Conservation (phyloP, 2,113 vertebrate species). For the Albula goreensis region DNA sequence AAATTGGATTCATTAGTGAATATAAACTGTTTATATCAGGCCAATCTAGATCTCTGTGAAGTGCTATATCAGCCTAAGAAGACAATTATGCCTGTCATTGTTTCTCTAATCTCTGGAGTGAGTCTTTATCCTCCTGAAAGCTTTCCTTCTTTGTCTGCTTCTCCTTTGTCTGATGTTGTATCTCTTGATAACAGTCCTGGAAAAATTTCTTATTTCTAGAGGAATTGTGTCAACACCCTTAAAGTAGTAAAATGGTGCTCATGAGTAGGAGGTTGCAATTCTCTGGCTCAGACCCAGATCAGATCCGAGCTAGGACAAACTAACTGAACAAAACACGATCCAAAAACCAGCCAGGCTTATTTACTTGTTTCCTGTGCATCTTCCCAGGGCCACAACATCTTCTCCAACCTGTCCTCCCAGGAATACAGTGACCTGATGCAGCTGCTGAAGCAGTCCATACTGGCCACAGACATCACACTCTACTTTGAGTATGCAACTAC, state of each 20-base stretch:
- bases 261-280: neutral
- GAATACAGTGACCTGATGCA: constrained; percentile 98
- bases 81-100: neutral
- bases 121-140: neutral
- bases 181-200: too few relatives aligned
- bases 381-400: constrained; percentile 96
- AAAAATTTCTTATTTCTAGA: neutral
- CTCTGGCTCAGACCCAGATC: neutral
- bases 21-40: neutral
- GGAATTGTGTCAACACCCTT: neutral
- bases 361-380: constrained; percentile 56
- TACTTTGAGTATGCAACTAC: constrained; percentile 93
- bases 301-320: neutral
- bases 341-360: too few relatives aligned
- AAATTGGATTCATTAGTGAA: neutral
- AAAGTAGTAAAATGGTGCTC: neutral
- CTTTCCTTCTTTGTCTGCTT: neutral
- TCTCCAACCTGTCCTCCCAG: constrained; percentile 94
- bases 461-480: constrained; percentile 96
- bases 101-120: neutral
- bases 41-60: neutral
- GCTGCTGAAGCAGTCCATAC: constrained; percentile 96
- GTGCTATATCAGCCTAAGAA: neutral
- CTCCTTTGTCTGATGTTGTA: too few relatives aligned
- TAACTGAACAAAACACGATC: too few relatives aligned